Conservation (phyloP, 1,140 invertebrate species). For the Sesamia nonagrioides region DNA sequence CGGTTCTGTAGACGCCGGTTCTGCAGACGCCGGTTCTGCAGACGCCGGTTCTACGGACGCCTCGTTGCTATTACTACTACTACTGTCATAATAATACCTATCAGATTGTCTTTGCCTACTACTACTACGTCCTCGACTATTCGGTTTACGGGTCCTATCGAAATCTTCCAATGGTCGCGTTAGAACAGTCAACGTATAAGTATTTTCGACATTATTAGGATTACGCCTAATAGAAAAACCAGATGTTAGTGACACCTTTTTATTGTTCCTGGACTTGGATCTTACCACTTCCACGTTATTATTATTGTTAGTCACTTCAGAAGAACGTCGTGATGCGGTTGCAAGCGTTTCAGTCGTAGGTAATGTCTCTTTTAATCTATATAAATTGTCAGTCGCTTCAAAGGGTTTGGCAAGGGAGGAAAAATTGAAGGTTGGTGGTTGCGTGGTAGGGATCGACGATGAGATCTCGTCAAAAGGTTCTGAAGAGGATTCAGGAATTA, state of each 20-base stretch:
- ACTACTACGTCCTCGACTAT: slow-evolving; percentile 52
- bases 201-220: slow-evolving; percentile 77
- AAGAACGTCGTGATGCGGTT: slow-evolving; percentile 64
- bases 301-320: slow-evolving; percentile 69
- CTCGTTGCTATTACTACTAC: slow-evolving; percentile 49
- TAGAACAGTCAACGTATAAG: slow-evolving; percentile 81
- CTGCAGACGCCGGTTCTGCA: not conserved
- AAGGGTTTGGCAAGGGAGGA: slow-evolving; percentile 84
- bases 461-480: slow-evolving; percentile 68
- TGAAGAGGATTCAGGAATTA: slow-evolving; percentile 73
- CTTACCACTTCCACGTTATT: slow-evolving; percentile 66
- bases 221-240: slow-evolving; percentile 85
- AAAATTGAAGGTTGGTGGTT: slow-evolving; percentile 74
- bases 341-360: slow-evolving; percentile 70
- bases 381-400: slow-evolving; percentile 80
- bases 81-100: slow-evolving; percentile 63
- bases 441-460: slow-evolving; percentile 65
- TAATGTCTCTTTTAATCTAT: slow-evolving; percentile 71
- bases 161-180: slow-evolving; percentile 70
- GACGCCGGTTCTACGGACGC: slow-evolving; percentile 35
- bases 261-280: slow-evolving; percentile 63
- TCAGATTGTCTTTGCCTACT: slow-evolving; percentile 54
- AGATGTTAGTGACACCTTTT: slow-evolving; percentile 82
- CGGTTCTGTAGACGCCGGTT: not conserved
- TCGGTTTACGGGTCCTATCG: slow-evolving; percentile 56